Evolutionary conservation across 2,797 vertebrate genomes (phyloP).

Genomic region (Mionectes olivaceus): DNA sequence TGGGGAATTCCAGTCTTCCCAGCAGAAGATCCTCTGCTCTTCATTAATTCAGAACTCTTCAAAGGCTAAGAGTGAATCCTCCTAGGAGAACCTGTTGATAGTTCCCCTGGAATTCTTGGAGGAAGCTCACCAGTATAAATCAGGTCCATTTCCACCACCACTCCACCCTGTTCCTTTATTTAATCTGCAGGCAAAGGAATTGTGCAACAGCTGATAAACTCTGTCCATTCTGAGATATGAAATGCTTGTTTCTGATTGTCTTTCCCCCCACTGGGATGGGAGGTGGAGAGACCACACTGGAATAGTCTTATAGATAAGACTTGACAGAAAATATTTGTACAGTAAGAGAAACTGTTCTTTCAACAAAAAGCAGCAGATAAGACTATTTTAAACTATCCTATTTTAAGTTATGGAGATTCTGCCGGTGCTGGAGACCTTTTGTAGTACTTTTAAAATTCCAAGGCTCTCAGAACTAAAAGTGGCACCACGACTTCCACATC

Average conservation of each 20-base stretch:
- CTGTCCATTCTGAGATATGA: neutral
- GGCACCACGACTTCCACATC: neutral
- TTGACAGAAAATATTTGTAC: conserved; percentile 5
- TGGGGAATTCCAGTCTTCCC: conserved; percentile 44
- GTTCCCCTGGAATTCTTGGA: neutral
- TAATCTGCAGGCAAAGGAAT: neutral
- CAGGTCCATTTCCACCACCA: neutral
- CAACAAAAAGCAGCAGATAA: neutral
- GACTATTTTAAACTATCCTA: neutral
- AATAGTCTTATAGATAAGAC: neutral
- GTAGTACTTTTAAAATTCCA: neutral
- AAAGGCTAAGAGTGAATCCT: conserved; percentile 19
- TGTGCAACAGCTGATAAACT: conserved; percentile 23
- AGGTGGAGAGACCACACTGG: neutral
- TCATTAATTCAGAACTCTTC: conserved; percentile 40
- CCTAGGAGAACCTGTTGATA: neutral
- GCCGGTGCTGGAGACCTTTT: neutral
- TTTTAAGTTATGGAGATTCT: neutral
- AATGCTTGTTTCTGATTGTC: neutral
- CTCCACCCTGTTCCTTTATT: neutral
- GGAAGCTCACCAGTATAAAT: conserved; percentile 9
- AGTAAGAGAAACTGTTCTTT: conserved; percentile 1
- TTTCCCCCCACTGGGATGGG: neutral
- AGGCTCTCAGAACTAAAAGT: neutral
- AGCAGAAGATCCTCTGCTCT: conserved; percentile 19